Evolutionary conservation across 2,113 vertebrate species (phyloP).

Genomic region (Brachypteracias leptosomus): DNA sequence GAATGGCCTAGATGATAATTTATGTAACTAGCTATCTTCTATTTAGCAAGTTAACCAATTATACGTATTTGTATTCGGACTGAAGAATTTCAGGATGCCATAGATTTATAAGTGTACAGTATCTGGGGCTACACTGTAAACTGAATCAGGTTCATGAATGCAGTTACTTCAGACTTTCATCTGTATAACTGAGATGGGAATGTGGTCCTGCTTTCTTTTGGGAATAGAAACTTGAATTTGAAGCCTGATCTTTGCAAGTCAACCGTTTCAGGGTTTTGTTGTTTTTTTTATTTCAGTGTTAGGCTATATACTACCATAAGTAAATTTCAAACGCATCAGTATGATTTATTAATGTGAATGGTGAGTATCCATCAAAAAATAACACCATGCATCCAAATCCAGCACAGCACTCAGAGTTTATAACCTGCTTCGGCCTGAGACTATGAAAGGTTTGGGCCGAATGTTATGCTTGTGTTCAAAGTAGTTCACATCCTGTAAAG

Average conservation of each 20-base stretch:
- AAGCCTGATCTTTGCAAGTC: neutral
- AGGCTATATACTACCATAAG: neutral
- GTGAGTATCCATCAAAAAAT: slow-evolving; percentile 42
- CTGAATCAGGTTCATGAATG: neutral
- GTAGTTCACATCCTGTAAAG: slow-evolving; percentile 86
- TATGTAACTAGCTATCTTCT: neutral
- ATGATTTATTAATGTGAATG: neutral
- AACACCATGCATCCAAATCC: slow-evolving; percentile 74
- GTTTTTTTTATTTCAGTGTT: neutral
- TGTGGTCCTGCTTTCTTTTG: neutral
- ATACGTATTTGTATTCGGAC: neutral
- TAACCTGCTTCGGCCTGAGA: slow-evolving; percentile 86
- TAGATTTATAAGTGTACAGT: neutral
- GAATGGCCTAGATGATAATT: neutral
- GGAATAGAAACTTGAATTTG: neutral
- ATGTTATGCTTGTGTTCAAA: slow-evolving; percentile 92
- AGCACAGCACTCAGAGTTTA: slow-evolving; percentile 69
- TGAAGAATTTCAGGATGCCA: neutral
- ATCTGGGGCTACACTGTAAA: neutral
- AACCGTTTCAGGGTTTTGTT: neutral
- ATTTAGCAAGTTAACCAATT: neutral
- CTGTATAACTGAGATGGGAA: neutral
- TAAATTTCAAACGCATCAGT: neutral
- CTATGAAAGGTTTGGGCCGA: slow-evolving; percentile 88
- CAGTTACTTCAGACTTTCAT: neutral